phyloP scores from a whole-genome alignment of 2,113 vertebrate species.

The Neolamprologus falcicula region DNA sequence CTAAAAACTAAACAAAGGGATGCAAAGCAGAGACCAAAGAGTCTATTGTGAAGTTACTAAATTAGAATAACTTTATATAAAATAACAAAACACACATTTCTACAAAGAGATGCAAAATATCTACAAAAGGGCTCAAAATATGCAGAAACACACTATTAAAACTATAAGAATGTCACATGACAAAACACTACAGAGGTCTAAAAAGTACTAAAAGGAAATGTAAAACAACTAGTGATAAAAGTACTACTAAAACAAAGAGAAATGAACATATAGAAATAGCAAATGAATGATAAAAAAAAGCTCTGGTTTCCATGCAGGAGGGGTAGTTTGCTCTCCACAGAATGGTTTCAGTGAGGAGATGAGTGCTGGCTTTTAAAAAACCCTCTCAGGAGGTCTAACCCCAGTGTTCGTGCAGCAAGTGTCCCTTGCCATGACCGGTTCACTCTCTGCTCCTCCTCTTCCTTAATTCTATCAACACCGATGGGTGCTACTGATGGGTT shows the following conservation, averaged over 20 bases:
- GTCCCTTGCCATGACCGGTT: background rate
- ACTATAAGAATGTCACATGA: background rate
- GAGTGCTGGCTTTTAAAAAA: background rate
- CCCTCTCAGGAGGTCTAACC: background rate
- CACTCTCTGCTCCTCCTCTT: background rate
- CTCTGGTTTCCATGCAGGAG: background rate
- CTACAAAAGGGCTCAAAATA: background rate
- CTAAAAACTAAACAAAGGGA: background rate
- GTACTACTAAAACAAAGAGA: background rate
- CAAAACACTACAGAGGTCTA: background rate
- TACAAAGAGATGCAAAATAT: background rate
- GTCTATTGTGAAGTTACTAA: background rate
- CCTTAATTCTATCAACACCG: slow-evolving; percentile 36
- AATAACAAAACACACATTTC: background rate
- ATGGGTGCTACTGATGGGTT: slow-evolving; percentile 37
- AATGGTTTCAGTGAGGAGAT: slow-evolving; percentile 1
- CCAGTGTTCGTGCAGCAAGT: background rate
- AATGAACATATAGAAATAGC: background rate
- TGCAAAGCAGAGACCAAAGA: background rate
- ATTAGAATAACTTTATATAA: background rate
- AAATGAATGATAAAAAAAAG: background rate
- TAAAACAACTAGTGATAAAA: background rate
- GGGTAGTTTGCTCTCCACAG: background rate
- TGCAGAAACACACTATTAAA: background rate
- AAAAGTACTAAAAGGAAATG: background rate